Evolutionary conservation across 2,113 vertebrate species (phyloP).

Genomic region (Phyllopteryx taeniolatus): DNA sequence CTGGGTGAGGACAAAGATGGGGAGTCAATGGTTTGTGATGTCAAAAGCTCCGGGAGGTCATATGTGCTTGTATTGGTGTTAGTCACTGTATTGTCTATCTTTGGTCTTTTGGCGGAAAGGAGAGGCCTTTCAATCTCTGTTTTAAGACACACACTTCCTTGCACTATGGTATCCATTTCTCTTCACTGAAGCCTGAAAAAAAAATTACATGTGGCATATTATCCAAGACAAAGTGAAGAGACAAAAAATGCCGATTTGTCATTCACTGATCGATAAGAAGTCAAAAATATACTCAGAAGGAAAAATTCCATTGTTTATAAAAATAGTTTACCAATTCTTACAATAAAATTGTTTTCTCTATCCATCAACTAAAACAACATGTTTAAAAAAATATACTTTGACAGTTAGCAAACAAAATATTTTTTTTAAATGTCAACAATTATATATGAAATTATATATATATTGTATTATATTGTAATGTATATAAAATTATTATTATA

Average conservation of each 20-base stretch:
- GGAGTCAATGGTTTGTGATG: background rate
- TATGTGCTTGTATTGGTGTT: constrained; percentile 12
- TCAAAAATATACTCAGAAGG: background rate
- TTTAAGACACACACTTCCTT: constrained; percentile 2
- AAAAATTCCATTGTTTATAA: background rate
- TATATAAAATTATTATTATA: too few relatives aligned
- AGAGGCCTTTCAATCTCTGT: constrained; percentile 19
- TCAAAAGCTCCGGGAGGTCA: constrained; percentile 25
- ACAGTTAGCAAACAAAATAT: too few relatives aligned
- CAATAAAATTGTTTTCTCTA: background rate
- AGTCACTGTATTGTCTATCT: constrained; percentile 21
- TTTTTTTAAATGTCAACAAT: too few relatives aligned
- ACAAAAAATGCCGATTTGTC: background rate
- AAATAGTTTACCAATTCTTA: background rate
- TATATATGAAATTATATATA: too few relatives aligned
- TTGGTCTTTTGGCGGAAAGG: constrained; percentile 45
- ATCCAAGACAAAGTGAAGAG: background rate
- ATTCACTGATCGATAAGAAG: background rate
- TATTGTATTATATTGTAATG: too few relatives aligned
- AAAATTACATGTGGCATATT: background rate
- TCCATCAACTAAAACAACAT: too few relatives aligned
- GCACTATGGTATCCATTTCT: constrained; percentile 47
- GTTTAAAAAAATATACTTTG: too few relatives aligned
- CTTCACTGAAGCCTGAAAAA: constrained; percentile 2
- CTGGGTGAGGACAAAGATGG: constrained; percentile 1